A percentile compares a stretch with the other conserved stretches of the same genome.
Conservation (phyloP, 2,888 invertebrate genomes). For the Diachrysia chrysitis region DNA sequence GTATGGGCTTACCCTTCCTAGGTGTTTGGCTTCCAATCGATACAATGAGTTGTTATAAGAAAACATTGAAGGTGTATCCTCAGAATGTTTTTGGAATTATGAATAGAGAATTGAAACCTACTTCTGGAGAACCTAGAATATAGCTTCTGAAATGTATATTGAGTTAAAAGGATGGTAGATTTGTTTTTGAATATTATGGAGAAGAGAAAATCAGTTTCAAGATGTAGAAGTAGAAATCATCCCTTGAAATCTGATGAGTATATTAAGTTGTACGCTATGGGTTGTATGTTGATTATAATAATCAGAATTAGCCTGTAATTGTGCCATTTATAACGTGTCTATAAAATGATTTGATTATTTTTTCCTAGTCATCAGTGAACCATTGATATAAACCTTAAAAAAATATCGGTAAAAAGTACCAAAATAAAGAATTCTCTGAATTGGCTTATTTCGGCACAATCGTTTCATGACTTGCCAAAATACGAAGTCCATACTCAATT, state of each 20-base stretch:
- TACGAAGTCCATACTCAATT: background rate
- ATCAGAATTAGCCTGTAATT: background rate
- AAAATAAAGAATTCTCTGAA: background rate
- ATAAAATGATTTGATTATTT: background rate
- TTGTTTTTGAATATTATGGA: too few relatives aligned
- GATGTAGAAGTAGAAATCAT: too few relatives aligned
- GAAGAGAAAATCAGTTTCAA: too few relatives aligned
- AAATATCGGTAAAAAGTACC: background rate
- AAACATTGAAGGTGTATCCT: constrained; percentile 22
- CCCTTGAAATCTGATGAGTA: too few relatives aligned
- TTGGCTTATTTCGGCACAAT: background rate
- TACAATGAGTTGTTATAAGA: constrained; percentile 26
- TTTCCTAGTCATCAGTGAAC: background rate
- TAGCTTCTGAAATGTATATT: too few relatives aligned
- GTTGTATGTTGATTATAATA: too few relatives aligned
- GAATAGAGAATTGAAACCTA: background rate
- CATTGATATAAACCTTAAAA: too few relatives aligned
- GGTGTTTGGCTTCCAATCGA: constrained; percentile 40
- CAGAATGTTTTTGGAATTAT: constrained; percentile 3
- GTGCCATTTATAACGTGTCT: background rate
- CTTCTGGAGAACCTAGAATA: background rate
- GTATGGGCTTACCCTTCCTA: constrained; percentile 30
- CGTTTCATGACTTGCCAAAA: background rate
- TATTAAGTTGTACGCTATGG: too few relatives aligned
- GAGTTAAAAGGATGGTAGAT: too few relatives aligned